These are phyloP conservation scores for Chaetorhynchus papuensis DNA, from an alignment of 2,113 vertebrate genomes.

Conservation along the genomic window DNA sequence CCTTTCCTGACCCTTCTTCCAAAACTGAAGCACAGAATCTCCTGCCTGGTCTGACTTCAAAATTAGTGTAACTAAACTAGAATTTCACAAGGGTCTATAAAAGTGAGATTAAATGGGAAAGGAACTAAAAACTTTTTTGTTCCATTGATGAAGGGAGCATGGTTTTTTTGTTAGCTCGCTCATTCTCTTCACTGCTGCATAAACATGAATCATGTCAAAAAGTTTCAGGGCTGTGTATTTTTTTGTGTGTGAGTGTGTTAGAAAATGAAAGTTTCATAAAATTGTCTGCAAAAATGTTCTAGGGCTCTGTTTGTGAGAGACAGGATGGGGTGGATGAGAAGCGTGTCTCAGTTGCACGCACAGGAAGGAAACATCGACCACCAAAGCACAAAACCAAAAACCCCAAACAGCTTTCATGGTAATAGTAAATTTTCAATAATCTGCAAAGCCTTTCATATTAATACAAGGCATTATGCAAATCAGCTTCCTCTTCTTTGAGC, in stretches of 20 bases:
- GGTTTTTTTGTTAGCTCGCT: not conserved
- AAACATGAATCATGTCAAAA: not conserved
- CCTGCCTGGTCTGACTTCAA: not conserved
- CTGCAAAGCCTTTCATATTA: not conserved
- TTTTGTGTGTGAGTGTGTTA: not conserved
- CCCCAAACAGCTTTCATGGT: not conserved
- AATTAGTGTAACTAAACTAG: not conserved
- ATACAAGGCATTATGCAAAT: constrained; percentile 6
- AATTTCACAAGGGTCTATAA: not conserved
- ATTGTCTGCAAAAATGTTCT: not conserved
- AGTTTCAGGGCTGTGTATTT: not conserved
- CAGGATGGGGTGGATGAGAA: not conserved
- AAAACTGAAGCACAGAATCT: not conserved
- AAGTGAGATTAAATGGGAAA: not conserved
- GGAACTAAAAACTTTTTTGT: not conserved
- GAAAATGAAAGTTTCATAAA: not conserved
- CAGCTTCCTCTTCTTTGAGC: not conserved
- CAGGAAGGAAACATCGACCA: not conserved
- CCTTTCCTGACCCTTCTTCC: not conserved
- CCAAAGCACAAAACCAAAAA: not conserved
- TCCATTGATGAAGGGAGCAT: not conserved
- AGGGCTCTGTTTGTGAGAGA: not conserved
- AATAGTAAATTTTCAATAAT: not conserved
- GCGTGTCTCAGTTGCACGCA: not conserved
- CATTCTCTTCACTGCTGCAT: not conserved